Percentiles rank a stretch among this genome's conserved stretches.
Evolutionary conservation across 2,888 invertebrate genomes (phyloP).

Genomic region (Hemaris fuciformis): DNA sequence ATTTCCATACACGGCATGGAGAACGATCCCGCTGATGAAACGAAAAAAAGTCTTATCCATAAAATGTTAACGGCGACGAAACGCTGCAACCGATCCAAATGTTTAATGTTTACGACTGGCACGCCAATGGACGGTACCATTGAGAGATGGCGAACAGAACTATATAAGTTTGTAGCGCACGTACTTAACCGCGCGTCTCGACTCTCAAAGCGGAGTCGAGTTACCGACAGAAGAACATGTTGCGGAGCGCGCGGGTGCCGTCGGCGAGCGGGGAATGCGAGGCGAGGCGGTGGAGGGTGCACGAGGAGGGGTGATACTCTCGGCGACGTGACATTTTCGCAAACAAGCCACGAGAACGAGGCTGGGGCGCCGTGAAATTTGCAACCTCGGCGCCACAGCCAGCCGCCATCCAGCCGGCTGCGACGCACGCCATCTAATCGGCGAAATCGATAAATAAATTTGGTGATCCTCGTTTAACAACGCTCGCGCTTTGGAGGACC

Average conservation of each 20-base stretch:
- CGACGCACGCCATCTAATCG: slow-evolving; percentile 46
- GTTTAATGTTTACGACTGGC: slow-evolving; percentile 35
- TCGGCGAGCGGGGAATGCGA: slow-evolving; percentile 28
- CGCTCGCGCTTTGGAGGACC: slow-evolving; percentile 15
- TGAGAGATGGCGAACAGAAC: slow-evolving; percentile 1
- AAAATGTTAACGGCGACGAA: slow-evolving; percentile 23
- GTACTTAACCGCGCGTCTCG: slow-evolving; percentile 38
- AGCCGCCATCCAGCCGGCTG: slow-evolving; percentile 38
- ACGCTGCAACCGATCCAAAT: slow-evolving; percentile 25
- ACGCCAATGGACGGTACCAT: slow-evolving; percentile 31
- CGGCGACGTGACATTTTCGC: slow-evolving; percentile 70
- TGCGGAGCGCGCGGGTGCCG: slow-evolving; percentile 37
- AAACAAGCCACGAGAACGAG: slow-evolving; percentile 60
- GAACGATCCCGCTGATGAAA: neutral
- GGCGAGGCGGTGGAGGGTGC: slow-evolving; percentile 24
- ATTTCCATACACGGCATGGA: neutral
- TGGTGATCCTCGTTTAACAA: slow-evolving; percentile 28
- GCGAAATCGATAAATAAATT: slow-evolving; percentile 63
- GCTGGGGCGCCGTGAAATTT: slow-evolving; percentile 53
- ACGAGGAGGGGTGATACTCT: slow-evolving; percentile 35
- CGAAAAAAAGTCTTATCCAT: slow-evolving; percentile 1
- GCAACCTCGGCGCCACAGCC: slow-evolving; percentile 50
- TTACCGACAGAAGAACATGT: slow-evolving; percentile 55
- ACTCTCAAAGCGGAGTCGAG: slow-evolving; percentile 49
- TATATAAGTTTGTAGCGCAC: slow-evolving; percentile 44